These are phyloP conservation scores for Tortricodes alternella DNA, from an alignment of 2,888 invertebrate species.

Conservation along the genomic window DNA sequence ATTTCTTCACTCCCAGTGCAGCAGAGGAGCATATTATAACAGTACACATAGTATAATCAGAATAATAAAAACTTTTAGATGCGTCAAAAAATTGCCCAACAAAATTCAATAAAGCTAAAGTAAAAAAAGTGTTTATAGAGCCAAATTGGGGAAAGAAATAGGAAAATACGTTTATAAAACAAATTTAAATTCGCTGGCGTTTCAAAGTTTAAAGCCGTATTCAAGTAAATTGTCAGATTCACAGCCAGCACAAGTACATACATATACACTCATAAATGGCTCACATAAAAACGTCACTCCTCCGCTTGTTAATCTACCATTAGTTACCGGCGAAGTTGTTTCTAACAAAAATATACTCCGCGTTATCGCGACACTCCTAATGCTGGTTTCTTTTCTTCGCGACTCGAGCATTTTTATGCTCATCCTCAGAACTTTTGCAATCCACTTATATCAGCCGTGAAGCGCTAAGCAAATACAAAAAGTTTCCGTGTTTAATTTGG, in stretches of 20 bases:
- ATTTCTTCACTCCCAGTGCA: no score
- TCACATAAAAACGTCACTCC: conserved; percentile 25
- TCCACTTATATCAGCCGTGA: conserved; percentile 82
- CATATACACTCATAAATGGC: conserved; percentile 17
- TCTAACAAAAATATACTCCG: conserved; percentile 68
- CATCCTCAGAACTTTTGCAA: conserved; percentile 80
- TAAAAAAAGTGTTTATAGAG: no score
- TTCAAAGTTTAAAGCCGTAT: background rate
- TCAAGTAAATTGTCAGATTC: background rate
- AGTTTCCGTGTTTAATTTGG: conserved; percentile 78
- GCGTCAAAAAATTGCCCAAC: no score
- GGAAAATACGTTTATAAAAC: no score
- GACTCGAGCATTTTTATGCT: conserved; percentile 76
- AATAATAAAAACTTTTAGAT: no score
- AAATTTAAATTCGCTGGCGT: background rate
- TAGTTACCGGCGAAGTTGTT: conserved; percentile 60
- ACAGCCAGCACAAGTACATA: background rate
- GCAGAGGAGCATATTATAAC: no score
- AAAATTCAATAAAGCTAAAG: no score
- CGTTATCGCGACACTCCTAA: conserved; percentile 73
- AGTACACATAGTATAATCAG: no score
- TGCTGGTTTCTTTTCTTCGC: conserved; percentile 67
- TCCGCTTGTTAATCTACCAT: conserved; percentile 52
- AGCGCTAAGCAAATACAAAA: conserved; percentile 81
- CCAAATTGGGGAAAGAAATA: no score